Base-by-base conservation (phyloP, 1,140 invertebrate genomes). In the Pollicipes pollicipes region DNA sequence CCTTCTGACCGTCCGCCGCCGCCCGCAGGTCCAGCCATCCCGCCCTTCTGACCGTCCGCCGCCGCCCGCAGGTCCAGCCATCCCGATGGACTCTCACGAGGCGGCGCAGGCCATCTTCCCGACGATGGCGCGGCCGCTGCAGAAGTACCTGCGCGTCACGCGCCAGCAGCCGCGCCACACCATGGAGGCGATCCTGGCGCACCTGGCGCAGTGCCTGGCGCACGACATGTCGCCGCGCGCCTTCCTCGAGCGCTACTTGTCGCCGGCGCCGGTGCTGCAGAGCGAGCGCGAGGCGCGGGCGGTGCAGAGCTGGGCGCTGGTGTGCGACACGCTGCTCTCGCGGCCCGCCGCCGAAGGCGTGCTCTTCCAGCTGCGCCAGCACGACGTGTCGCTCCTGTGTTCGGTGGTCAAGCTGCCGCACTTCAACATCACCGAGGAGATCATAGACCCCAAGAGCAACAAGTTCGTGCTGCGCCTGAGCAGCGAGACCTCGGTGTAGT, bases 81-180 rank as follows among this genome's bases (percentile, higher is more conserved):
- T 58, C 45, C 77, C 90, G 0, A 89, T 98, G 84, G 93, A 96
- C 78, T 89, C 95, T 0, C 86, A 90, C 75, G 95, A 98, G 82
- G 95, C 95, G n/a, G 95, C 96, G 0, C 92, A 97, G 77, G 93
- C 95, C 0, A 92, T 98, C 28, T 98, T 98, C 78, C 95, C 95
- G 8, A 95, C 93, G 0, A 88, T 98, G 83, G 92, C 95, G 0
- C 84, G 94, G 69, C 90, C 95, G 1, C 82, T 99, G 70, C 95
- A 98, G 81, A 98, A 98, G 80, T 98, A 95, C 80, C 82, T 99
- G 66, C 84, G 95, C 30, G 89, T 97, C 0, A 98, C 95, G 0
- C 80, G 95, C 0, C 95, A 98, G 78, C 95, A 98, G 78, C 94
- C 95, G 0, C 83, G 92, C 70, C 95, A 98, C 79, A 90, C 92